Evolutionary conservation across 2,113 vertebrate genomes (phyloP), one percentile per base, ranked within the genome.

Genomic region (Crotalus horridus): DNA sequence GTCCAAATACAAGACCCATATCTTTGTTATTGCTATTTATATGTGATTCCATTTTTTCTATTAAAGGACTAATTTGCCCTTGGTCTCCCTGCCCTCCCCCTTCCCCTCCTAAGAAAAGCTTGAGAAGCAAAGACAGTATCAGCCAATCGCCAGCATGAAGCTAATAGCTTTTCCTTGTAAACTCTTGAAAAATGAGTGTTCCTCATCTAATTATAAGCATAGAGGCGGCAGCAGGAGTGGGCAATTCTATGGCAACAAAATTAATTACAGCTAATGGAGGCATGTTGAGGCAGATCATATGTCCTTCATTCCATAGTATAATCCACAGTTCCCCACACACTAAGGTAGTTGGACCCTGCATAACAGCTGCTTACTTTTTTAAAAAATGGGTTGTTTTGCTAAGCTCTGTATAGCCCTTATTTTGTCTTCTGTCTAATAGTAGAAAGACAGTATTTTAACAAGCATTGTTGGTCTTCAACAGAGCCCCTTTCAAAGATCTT

Each of bases 181-280:
- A 88, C 58, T n/a, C 26, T 15, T 74, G 39, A 56, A 88, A 59
- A 94, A 92, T 20, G 91, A 54, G 86, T 91, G 87, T 89, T 95
- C 88, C 74, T 92, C 88, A 92, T 91, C 56, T 95, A 87, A 69
- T 85, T 91, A 92, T 96, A 95, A 95, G 90, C 58, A 93, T 39
- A 91, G 94, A 94, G 43, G 85, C 23, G 24, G 15, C 85, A 46
- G 89, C 23, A 48, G n/a, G 55, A 55, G 91, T 2, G 0, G 64
- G 87, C 55, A 87, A 56, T 85, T 94, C 91, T 61, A 0, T 0
- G 93, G 87, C 85, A 91, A 4, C 46, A 26, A 51, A 2, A 1
- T 46, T 95, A 96, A 95, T 91, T 74, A 90, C 92, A 97, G 95
- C 94, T 96, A 95, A 0, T 23, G 92, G 93, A 94, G 86, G 91